A percentile compares a stretch with the other conserved stretches of the same genome.
Evolutionary conservation across 2,113 vertebrate species (phyloP).

Genomic region (Eulemur rufifrons): DNA sequence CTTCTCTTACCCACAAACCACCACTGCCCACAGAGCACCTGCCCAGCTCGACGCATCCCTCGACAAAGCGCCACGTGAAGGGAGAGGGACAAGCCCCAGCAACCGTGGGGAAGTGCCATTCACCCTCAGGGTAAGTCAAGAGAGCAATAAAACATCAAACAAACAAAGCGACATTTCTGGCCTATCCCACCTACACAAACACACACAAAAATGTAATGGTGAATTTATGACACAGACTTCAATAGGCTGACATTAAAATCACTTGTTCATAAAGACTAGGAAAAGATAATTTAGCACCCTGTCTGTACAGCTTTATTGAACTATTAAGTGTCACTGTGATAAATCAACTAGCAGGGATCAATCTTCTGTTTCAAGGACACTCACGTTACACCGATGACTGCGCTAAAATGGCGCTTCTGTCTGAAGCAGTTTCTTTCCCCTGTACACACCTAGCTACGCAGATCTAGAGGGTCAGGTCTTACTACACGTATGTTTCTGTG

Average conservation of each 20-base stretch:
- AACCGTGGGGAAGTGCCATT: background rate
- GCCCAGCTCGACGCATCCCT: background rate
- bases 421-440: background rate
- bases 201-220: background rate
- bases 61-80: background rate
- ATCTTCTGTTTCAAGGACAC: background rate
- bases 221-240: background rate
- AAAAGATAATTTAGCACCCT: background rate
- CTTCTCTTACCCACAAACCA: background rate
- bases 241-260: background rate
- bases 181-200: background rate
- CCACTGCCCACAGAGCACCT: too few relatives aligned
- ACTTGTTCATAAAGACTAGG: background rate
- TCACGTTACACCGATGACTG: rapidly evolving
- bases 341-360: background rate
- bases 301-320: background rate
- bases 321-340: background rate
- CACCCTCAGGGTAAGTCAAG: background rate
- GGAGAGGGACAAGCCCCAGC: background rate
- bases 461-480: background rate
- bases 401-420: background rate
- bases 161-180: background rate
- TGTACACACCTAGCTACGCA: background rate
- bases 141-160: background rate
- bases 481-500: background rate